A percentile compares a stretch with the other conserved stretches of the same genome.
Conservation (phyloP, 2,888 invertebrate genomes). For the Torymus auratus region DNA sequence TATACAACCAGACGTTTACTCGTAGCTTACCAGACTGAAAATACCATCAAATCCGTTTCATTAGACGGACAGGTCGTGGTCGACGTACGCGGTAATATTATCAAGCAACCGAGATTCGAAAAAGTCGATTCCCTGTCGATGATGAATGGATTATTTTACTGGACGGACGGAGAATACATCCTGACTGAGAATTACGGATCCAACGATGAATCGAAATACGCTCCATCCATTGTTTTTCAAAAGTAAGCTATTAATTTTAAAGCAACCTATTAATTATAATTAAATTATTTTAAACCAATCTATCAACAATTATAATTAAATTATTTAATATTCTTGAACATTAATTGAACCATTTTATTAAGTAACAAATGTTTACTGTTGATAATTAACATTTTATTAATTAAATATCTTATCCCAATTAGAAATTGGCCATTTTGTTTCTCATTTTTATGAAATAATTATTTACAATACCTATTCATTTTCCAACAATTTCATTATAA, state of each 20-base stretch:
- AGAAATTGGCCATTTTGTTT: too few relatives aligned
- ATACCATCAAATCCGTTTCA: conserved; percentile 88
- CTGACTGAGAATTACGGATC: conserved; percentile 88
- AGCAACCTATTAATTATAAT: too few relatives aligned
- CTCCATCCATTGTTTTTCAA: too few relatives aligned
- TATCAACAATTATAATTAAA: too few relatives aligned
- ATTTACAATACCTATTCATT: neutral
- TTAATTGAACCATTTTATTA: too few relatives aligned
- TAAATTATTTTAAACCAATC: too few relatives aligned
- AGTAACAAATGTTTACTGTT: too few relatives aligned
- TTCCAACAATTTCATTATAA: neutral
- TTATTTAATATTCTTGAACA: too few relatives aligned
- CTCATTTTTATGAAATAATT: too few relatives aligned
- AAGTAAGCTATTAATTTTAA: too few relatives aligned
- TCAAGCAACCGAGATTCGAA: conserved; percentile 85
- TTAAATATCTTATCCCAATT: too few relatives aligned
- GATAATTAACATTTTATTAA: too few relatives aligned
- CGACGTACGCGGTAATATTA: conserved; percentile 84
- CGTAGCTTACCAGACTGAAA: conserved; percentile 85
- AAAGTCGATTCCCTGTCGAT: conserved; percentile 87
- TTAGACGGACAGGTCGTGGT: conserved; percentile 87
- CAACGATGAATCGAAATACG: conserved; percentile 71
- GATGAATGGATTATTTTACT: conserved; percentile 88
- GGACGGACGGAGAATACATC: conserved; percentile 89
- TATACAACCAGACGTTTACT: conserved; percentile 88